Conservation (phyloP, 2,888 invertebrate species). For the Endotricha flammealis region DNA sequence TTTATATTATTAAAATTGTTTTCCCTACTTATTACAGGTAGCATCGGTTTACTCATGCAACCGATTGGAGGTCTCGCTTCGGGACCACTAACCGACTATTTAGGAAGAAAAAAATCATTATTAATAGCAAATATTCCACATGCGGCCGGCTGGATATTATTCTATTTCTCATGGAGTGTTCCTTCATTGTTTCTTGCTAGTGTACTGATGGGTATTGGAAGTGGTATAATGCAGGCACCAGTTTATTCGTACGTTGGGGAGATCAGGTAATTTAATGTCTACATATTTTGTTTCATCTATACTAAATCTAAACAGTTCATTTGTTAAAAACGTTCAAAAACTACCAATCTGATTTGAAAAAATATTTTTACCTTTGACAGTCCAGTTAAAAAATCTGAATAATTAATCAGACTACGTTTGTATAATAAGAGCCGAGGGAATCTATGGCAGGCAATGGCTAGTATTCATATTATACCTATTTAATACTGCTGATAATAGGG, state of each 20-base stretch:
- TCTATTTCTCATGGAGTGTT: conserved; percentile 66
- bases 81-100: conserved; percentile 72
- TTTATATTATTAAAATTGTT: too few species aligned
- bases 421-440: too few species aligned
- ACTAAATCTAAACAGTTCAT: too few species aligned
- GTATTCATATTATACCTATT: too few species aligned
- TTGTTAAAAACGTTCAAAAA: too few species aligned
- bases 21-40: conserved; percentile 58
- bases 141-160: conserved; percentile 72
- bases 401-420: too few species aligned
- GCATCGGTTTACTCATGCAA: conserved; percentile 74
- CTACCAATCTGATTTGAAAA: too few species aligned
- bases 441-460: too few species aligned
- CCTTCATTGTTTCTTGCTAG: conserved; percentile 67
- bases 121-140: conserved; percentile 77
- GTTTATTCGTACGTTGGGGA: conserved; percentile 78
- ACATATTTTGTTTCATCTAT: background rate
- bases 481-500: too few species aligned
- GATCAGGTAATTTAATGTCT: conserved; percentile 53
- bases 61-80: conserved; percentile 76
- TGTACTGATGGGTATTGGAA: conserved; percentile 71
- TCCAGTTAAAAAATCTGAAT: too few species aligned
- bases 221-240: conserved; percentile 79
- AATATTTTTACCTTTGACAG: too few species aligned
- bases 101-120: conserved; percentile 74